Percentiles rank a stretch among this genome's conserved stretches.
Evolutionary conservation across 2,888 invertebrate genomes (phyloP).

Genomic region (Callinectes sapidus): DNA sequence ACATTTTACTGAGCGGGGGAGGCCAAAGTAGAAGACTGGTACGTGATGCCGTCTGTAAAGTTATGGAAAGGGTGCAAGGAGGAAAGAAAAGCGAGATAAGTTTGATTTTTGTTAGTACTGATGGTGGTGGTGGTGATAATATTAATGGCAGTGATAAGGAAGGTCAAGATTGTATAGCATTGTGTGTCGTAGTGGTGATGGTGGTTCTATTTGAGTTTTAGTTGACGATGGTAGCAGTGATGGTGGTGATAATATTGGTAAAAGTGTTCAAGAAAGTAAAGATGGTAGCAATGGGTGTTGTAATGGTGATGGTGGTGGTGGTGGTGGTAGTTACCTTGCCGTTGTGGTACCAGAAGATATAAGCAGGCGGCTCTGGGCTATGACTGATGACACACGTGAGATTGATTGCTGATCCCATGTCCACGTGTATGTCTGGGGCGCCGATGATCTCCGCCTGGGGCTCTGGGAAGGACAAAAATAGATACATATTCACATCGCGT

Average conservation of each 20-base stretch:
- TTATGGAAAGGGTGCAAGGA: background rate
- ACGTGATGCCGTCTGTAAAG: background rate
- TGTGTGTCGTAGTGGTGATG: background rate
- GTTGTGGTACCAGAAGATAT: conserved; percentile 96
- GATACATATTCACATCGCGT: background rate
- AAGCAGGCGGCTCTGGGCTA: conserved; percentile 94
- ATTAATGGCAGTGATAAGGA: too few species aligned
- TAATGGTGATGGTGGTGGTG: background rate
- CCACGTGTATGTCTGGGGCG: conserved; percentile 93
- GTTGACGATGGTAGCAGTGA: too few species aligned
- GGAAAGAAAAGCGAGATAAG: too few species aligned
- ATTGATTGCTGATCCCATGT: conserved; percentile 94
- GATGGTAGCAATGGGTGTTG: background rate
- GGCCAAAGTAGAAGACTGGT: too few species aligned
- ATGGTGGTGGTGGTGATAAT: too few species aligned
- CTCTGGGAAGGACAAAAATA: conserved; percentile 79
- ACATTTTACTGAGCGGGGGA: too few species aligned
- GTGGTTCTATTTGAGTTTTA: too few species aligned
- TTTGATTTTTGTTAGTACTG: too few species aligned
- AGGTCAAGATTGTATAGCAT: too few species aligned
- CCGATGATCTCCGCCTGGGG: conserved; percentile 94
- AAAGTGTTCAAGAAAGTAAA: too few species aligned
- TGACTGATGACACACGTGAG: conserved; percentile 93
- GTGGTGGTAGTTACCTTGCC: conserved; percentile 82
- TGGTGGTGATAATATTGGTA: background rate